Percentiles rank a stretch among this genome's conserved stretches.
Conservation (phyloP, 2,888 invertebrate species). For the Eugnorisma glareosa region DNA sequence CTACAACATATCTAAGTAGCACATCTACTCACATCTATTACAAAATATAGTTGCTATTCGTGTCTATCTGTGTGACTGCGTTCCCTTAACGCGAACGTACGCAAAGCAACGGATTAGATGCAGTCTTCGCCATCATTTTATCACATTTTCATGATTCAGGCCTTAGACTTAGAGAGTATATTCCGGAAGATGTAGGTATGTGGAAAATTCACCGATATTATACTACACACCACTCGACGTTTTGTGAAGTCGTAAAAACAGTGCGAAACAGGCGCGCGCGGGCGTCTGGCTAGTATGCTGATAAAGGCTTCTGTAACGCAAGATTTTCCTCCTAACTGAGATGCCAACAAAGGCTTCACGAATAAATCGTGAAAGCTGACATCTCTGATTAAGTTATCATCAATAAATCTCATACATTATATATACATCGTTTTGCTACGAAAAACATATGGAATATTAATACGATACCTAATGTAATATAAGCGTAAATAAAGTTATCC, state of each 20-base stretch:
- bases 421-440: not conserved
- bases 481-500: slow-evolving; percentile 9
- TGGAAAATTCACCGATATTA: not conserved
- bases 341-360: slow-evolving; percentile 5
- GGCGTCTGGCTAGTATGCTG: not conserved
- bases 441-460: not conserved
- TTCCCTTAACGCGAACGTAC: not conserved
- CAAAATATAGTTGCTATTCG: not conserved
- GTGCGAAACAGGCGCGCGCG: not conserved
- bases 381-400: slow-evolving; percentile 11
- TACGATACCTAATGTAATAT: not conserved
- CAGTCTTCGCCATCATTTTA: not conserved
- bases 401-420: slow-evolving; percentile 14
- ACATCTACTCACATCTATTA: not conserved
- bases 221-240: not conserved
- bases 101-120: not conserved
- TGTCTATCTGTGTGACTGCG: not conserved
- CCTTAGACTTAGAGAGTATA: not conserved
- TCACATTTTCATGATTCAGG: not conserved
- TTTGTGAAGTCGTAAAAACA: not conserved
- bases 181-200: not conserved
- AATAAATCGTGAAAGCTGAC: slow-evolving; percentile 24
- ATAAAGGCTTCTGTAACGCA: not conserved
- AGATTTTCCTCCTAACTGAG: not conserved
- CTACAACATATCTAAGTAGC: not conserved